Base-by-base conservation (phyloP, 2,888 invertebrate genomes). In the Eudemis profundana region DNA sequence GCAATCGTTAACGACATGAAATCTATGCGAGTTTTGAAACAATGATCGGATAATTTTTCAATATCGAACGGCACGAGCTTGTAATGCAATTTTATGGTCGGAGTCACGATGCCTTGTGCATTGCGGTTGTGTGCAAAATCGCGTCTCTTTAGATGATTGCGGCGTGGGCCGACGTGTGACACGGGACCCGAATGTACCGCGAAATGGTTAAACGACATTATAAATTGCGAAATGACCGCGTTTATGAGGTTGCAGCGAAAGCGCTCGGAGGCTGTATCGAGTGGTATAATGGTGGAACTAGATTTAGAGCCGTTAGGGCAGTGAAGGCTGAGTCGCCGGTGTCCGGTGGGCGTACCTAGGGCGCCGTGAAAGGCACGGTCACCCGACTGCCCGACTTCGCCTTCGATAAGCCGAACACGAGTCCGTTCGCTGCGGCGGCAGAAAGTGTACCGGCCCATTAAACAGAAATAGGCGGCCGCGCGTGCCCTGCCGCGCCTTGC, bases 341-440 rank as follows among this genome's bases (percentile, higher is more conserved):
- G 82, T 81, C 78, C 77, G 78, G 77, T 78, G 77, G 85, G 84
- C 78, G 83, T 79, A 83, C 72, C 70, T 74, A 74, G 77, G 81
- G 78, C 79, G 72, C 80, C 75, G 89, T 84, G 87, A 88, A 89
- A 88, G 88, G 89, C 81, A 78, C 78, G 83, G 84, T 83, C 83
- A 79, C 78, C 81, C 72, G 79, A 82, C 79, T 74, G 77, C 70
- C 79, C 78, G 84, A 86, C 85, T 81, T 83, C 77, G 83, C 83
- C 83, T 83, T 84, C 82, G 84, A 87, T 87, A 88, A 82, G 78
- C 75, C 73, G 67, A 76, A 64, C 75, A 71, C 73, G 72, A 69
- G 70, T 78, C 74, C 74, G 75, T 75, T 74, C 74, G 71, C 71
- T 77, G 19, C 68, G 70, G 70, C 68, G 76, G 77, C 76, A 73